Base-by-base conservation (phyloP, 2,888 invertebrate genomes). In the Azorinus chamasolen region DNA sequence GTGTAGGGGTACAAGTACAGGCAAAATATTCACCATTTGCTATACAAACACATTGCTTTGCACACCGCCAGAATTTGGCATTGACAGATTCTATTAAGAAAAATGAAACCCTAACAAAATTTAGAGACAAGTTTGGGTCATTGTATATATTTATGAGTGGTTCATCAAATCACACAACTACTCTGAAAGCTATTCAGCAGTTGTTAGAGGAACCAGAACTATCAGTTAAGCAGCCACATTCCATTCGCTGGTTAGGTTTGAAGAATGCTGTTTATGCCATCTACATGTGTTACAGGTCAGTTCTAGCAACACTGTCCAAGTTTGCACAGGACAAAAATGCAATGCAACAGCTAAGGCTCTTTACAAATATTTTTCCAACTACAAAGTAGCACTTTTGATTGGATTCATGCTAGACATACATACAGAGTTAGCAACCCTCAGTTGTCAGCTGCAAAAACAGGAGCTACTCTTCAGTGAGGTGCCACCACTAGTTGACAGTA, bases 141-240 rank as follows among this genome's bases (percentile, higher is more conserved):
- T 32, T 79, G 51, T 74, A 70, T 22, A 12, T 16, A 16, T 66
- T 70, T 45, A 64, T 79, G 3, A 61, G 27, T 58, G 54, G 16
- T 0, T 79, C 71, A 22, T 37, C 48, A 50, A 39, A 14, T 12
- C 58, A 62, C 46, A 61, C 45, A 16, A 5, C 12, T 14, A 25
- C 24, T 22, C 45, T 75, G 16, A 54, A 71, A 25, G 41, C 64
- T 3, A 61, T 75, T 1, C 79, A 79, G 32, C 20, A 51, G 8
- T 18, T 79, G 6, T 16, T 79, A 18, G 37, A 66, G 32, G 71
- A 75, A 53, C 63, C 79, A 24, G 48, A 65, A 54, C 39, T 75
- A 4, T 41, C 51, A 1, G 18, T 79, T 0, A 79, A 75, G 32
- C 65, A 79, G 41, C 65, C 70, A 8, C 50, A 71, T 46, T 58